These are phyloP conservation scores for Geococcyx californianus DNA, from an alignment of 2,113 vertebrate species.

Conservation along the genomic window DNA sequence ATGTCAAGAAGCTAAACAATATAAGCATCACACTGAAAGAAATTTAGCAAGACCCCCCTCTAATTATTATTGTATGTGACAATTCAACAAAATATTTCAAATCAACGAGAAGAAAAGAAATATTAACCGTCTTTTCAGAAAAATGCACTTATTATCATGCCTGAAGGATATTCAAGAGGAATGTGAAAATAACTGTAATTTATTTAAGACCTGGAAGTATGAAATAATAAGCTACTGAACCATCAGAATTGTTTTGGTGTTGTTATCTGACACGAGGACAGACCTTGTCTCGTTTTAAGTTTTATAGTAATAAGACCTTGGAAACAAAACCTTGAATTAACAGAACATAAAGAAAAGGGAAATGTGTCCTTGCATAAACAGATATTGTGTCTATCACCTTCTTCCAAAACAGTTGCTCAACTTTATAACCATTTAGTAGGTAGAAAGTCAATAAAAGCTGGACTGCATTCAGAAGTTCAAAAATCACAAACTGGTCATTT, in stretches of 20 bases:
- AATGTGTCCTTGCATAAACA: slow-evolving; percentile 83
- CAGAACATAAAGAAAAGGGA: slow-evolving; percentile 78
- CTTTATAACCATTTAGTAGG: slow-evolving; percentile 70
- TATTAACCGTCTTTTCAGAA: slow-evolving; percentile 65
- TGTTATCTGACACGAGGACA: slow-evolving; percentile 79
- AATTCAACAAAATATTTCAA: slow-evolving; percentile 70
- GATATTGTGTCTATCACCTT: slow-evolving; percentile 86
- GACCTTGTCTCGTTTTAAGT: slow-evolving; percentile 81
- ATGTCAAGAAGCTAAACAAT: slow-evolving; percentile 64
- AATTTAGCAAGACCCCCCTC: slow-evolving; percentile 55
- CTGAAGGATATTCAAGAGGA: slow-evolving; percentile 75
- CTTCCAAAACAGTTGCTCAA: slow-evolving; percentile 77
- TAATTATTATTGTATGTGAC: slow-evolving; percentile 69
- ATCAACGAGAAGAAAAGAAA: slow-evolving; percentile 62
- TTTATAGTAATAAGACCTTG: slow-evolving; percentile 84
- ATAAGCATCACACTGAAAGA: slow-evolving; percentile 56
- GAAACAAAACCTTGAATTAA: slow-evolving; percentile 84
- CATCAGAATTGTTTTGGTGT: slow-evolving; percentile 79
- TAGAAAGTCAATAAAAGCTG: slow-evolving; percentile 70
- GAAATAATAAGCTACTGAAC: slow-evolving; percentile 78
- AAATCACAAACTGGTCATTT: slow-evolving; percentile 41
- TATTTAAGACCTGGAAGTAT: slow-evolving; percentile 78
- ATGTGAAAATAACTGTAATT: slow-evolving; percentile 78
- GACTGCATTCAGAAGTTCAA: slow-evolving; percentile 55
- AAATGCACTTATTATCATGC: slow-evolving; percentile 69